Conservation (phyloP, 2,113 vertebrate species). For the Gadus chalcogrammus region DNA sequence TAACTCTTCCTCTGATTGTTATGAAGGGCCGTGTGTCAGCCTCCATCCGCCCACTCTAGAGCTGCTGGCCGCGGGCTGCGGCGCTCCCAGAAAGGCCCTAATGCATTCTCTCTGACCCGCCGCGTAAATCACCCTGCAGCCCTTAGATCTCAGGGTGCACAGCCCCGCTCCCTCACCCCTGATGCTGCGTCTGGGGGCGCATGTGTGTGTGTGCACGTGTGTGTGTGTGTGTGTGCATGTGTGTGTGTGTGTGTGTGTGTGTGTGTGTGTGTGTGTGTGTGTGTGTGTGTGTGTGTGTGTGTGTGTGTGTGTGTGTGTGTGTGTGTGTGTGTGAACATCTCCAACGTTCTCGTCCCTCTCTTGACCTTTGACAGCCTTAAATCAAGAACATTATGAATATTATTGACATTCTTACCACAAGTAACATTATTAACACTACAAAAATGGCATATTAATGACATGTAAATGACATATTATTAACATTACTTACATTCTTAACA, state of each 20-base stretch:
- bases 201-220: slow-evolving; percentile 4
- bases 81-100: slow-evolving; percentile 62
- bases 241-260: slow-evolving; percentile 8
- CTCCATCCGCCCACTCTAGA: slow-evolving; percentile 66
- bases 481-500: too few relatives aligned
- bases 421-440: too few relatives aligned
- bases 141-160: slow-evolving; percentile 55
- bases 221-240: slow-evolving; percentile 2
- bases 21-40: slow-evolving; percentile 66
- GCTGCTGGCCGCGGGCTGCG: slow-evolving; percentile 37
- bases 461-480: too few relatives aligned
- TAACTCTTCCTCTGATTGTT: slow-evolving; percentile 65
- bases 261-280: slow-evolving; percentile 19
- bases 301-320: slow-evolving; percentile 16
- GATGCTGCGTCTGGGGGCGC: slow-evolving; percentile 24
- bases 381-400: too few relatives aligned
- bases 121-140: slow-evolving; percentile 67
- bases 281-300: slow-evolving; percentile 7
- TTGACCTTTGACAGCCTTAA: slow-evolving; percentile 67
- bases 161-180: slow-evolving; percentile 19
- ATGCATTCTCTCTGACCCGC: slow-evolving; percentile 75
- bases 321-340: slow-evolving; percentile 42
- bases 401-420: too few relatives aligned
- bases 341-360: slow-evolving; percentile 62
- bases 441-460: too few relatives aligned